These are phyloP conservation scores for Ametastegia equiseti DNA, from an alignment of 2,888 invertebrate genomes.

Conservation along the genomic window DNA sequence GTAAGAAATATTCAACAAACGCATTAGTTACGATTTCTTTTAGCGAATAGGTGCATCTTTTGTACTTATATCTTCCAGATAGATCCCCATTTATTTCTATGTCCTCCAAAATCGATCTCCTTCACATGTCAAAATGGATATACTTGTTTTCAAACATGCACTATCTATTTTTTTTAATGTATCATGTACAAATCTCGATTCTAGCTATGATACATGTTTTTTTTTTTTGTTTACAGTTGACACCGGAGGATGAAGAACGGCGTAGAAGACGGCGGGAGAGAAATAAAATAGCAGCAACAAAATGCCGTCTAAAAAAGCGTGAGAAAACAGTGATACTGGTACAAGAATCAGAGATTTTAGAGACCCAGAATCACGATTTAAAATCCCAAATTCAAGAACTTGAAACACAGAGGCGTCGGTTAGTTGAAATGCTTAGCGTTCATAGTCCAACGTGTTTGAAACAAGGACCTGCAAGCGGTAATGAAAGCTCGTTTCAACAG, in stretches of 20 bases:
- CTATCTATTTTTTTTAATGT: too few relatives aligned
- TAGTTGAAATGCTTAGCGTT: conserved; percentile 87
- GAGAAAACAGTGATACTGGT: conserved; percentile 92
- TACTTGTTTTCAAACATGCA: too few relatives aligned
- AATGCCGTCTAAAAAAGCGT: conserved; percentile 95
- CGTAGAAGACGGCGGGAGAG: conserved; percentile 91
- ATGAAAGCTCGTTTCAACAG: conserved; percentile 74
- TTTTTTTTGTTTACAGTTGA: too few relatives aligned
- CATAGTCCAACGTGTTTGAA: conserved; percentile 86
- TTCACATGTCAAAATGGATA: too few relatives aligned
- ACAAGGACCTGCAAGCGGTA: conserved; percentile 72
- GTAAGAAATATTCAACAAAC: too few relatives aligned
- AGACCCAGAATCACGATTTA: conserved; percentile 90
- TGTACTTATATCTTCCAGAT: too few relatives aligned
- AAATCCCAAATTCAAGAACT: conserved; percentile 90
- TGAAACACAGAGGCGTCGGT: conserved; percentile 86
- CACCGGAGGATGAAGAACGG: conserved; percentile 94
- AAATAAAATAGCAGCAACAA: conserved; percentile 96
- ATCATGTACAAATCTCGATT: too few relatives aligned
- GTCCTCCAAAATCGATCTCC: too few relatives aligned
- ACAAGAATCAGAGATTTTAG: conserved; percentile 90
- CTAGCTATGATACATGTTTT: too few relatives aligned
- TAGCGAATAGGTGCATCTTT: too few relatives aligned
- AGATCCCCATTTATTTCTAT: too few relatives aligned
- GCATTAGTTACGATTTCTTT: too few relatives aligned